Percentiles rank a stretch among this genome's conserved stretches.
These are phyloP conservation scores for Siniperca chuatsi DNA, from an alignment of 2,113 vertebrate species.

Conservation along the genomic window DNA sequence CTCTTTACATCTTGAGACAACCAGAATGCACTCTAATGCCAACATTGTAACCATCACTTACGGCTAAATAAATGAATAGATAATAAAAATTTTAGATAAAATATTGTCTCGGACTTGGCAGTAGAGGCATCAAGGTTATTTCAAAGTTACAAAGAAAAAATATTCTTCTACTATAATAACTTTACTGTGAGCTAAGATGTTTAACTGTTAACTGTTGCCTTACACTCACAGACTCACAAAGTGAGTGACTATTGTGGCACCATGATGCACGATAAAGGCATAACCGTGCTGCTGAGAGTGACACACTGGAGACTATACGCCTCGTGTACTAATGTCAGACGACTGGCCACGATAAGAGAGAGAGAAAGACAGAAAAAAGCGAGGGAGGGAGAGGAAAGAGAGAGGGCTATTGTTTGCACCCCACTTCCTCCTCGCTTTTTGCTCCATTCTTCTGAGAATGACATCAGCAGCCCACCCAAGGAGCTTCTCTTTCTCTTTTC, in stretches of 20 bases:
- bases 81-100: background rate
- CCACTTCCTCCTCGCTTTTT: conserved; percentile 76
- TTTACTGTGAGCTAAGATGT: conserved; percentile 1
- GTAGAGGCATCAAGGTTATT: background rate
- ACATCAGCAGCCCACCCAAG: conserved; percentile 87
- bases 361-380: conserved; percentile 46
- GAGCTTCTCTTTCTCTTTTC: conserved; percentile 74
- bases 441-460: conserved; percentile 80
- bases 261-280: conserved; percentile 53
- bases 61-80: background rate
- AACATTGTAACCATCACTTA: background rate
- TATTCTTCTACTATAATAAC: background rate
- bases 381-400: conserved; percentile 47
- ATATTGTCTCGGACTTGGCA: background rate
- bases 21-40: background rate
- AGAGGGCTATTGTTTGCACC: conserved; percentile 79
- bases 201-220: background rate
- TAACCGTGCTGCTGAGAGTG: conserved; percentile 25
- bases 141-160: background rate
- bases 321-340: conserved; percentile 53
- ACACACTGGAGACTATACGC: conserved; percentile 53
- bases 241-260: conserved; percentile 49
- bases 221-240: background rate
- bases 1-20: background rate
- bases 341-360: conserved; percentile 61